Evolutionary conservation across 2,797 vertebrate genomes (phyloP), one percentile per base, ranked within the genome.

Genomic region (Macropodus opercularis): DNA sequence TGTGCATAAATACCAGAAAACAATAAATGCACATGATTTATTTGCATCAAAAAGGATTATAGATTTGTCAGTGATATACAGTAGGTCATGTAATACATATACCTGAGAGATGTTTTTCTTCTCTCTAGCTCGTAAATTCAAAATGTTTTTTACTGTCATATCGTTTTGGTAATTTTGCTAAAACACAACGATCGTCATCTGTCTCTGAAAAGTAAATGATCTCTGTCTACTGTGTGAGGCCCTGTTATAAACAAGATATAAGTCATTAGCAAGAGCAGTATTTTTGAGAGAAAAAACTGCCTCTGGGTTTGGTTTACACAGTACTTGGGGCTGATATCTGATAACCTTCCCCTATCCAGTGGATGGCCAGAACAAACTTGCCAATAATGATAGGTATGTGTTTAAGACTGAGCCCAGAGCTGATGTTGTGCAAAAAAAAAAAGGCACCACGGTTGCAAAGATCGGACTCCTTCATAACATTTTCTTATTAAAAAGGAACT

Each of bases 301-400:
- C 70, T 79, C 17, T 38, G 65, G 81, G 71, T 74, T 85, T 58
- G 36, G 61, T 85, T 89, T 62, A 59, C 75, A 80, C 57, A 49
- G 54, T 72, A 56, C 61, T 66, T 52, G 70, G 56, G 54, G 38
- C 74, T 72, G 75, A 81, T 67, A 85, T 80, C 75, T 75, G 88
- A 89, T 90, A 85, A 84, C 77, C 77, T 79, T 68, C 68, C 68
- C 50, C 72, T 74, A 72, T 80, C 81, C 84, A 84, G 66, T 79
- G 57, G 66, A 64, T 77, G 84, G 82, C 87, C 85, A 89, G 90
- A 90, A 84, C 80, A 83, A 89, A 91, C 85, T 87, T 89, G 84
- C 69, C 79, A 85, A 80, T 88, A 91, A 91, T 88, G 87, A 87
- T 46, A 77, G 85, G 86, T 91, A 89, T 91, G 87, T 81, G 83